phyloP scores from a whole-genome alignment of 2,888 invertebrate genomes.

The Heteromyza rotundicornis region DNA sequence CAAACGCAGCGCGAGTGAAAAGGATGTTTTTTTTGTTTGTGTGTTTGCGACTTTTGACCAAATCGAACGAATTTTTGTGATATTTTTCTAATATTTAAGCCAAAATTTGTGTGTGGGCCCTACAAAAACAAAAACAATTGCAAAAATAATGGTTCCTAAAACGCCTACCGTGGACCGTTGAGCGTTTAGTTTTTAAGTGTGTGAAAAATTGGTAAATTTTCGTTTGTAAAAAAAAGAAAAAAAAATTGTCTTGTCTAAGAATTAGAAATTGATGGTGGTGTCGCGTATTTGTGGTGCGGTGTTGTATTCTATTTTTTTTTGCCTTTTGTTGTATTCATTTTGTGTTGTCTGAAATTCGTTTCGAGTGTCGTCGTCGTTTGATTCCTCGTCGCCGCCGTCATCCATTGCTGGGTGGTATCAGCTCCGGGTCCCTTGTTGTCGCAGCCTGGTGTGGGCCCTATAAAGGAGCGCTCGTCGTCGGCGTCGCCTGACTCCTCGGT shows the following conservation, averaged over 20 bases:
- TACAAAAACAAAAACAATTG: constrained; percentile 21
- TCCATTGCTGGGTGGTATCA: background rate
- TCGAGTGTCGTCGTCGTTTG: background rate
- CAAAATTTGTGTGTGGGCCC: background rate
- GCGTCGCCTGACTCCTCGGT: background rate
- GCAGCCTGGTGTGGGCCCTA: background rate
- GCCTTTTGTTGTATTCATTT: background rate
- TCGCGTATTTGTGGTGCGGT: constrained; percentile 12
- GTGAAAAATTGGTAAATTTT: background rate
- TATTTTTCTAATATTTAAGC: constrained; percentile 37
- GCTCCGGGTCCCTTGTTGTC: background rate
- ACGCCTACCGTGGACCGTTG: background rate
- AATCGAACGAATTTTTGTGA: constrained; percentile 38
- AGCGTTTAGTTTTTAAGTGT: background rate
- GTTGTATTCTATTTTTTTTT: background rate
- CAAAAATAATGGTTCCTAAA: constrained; percentile 37
- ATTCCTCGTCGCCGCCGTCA: background rate
- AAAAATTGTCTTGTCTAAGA: background rate
- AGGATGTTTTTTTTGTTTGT: too few relatives aligned
- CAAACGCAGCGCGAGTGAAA: constrained; percentile 54
- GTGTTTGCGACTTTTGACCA: constrained; percentile 41
- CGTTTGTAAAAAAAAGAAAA: background rate
- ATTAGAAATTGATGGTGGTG: constrained; percentile 13
- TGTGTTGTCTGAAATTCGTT: background rate
- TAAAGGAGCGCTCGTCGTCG: too few relatives aligned